Evolutionary conservation across 2,888 invertebrate genomes (phyloP).

Genomic region (Drosophila macrothrix): DNA sequence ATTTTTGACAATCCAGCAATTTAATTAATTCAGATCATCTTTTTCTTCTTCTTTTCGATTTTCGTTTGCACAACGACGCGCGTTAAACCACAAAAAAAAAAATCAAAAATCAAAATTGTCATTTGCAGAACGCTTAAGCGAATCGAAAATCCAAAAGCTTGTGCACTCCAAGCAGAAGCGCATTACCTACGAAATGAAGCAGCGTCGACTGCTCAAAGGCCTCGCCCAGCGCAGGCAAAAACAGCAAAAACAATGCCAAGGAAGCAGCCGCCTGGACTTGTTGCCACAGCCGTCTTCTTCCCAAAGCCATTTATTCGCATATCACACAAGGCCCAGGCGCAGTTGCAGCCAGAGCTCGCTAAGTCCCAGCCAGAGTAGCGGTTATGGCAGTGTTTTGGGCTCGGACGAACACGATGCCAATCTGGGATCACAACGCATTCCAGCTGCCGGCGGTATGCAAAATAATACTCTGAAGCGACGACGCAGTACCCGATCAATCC

Average conservation of each 20-base stretch:
- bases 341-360: constrained; percentile 47
- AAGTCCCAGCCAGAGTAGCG: constrained; percentile 79
- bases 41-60: constrained; percentile 75
- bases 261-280: constrained; percentile 20
- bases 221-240: constrained; percentile 37
- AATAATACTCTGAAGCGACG: constrained; percentile 39
- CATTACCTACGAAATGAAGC: constrained; percentile 64
- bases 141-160: constrained; percentile 79
- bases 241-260: constrained; percentile 9
- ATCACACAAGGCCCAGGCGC: constrained; percentile 25
- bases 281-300: constrained; percentile 1
- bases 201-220: constrained; percentile 27
- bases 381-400: constrained; percentile 77
- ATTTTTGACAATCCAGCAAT: constrained; percentile 82
- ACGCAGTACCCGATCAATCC: constrained; percentile 26
- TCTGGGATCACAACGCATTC: neutral
- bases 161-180: constrained; percentile 79
- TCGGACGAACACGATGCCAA: constrained; percentile 53
- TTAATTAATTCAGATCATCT: constrained; percentile 80
- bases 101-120: constrained; percentile 39
- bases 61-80: constrained; percentile 72
- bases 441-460: neutral
- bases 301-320: neutral
- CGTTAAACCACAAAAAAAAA: constrained; percentile 38
- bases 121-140: constrained; percentile 85